Evolutionary conservation across 2,888 invertebrate genomes (phyloP), one percentile per base, ranked within the genome.

Genomic region (Acleris sparsana): DNA sequence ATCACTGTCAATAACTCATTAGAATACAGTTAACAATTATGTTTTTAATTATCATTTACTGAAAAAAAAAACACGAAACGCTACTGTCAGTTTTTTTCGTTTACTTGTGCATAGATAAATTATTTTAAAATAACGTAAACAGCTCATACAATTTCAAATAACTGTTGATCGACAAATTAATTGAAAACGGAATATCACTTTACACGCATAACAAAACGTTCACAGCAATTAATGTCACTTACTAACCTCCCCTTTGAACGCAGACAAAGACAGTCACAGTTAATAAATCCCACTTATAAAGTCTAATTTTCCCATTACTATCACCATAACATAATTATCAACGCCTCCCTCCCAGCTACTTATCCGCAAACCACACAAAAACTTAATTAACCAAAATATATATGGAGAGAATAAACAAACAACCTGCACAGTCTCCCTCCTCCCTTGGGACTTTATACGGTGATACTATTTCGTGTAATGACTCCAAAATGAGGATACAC

Each of bases 401-500:
- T 86, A 75, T 75, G 84, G 78, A 80, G 86, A 84, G 85, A 86
- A 88, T 89, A 90, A 88, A 91, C 87, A 92, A 89, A 86, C 86
- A 86, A 77, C 83, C 82, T 49, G 67, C 73, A 72, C 80, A 83
- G 85, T 80, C 86, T 81, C 88, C 88, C 87, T 82, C 73, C 83
- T 80, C 90, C 86, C 87, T 71, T 57, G 91, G 82, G 91, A 90
- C 84, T 85, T 87, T 80, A 85, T 83, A 86, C 87, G 91, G 87
- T 88, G 90, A 90, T 91, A 91, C 91, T 89, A 89, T 90, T 91
- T 86, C 92, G 92, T 92, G 92, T 92, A 91, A 92, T 92, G 92
- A 91, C 89, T 92, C 84, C 90, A 87, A 86, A 91, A 92, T 92
- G 91, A 92, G 91, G 86, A 89, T 87, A 87, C 83, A 84, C 84